phyloP scores from a whole-genome alignment of 2,113 vertebrate genomes.

The Neolamprologus toae region DNA sequence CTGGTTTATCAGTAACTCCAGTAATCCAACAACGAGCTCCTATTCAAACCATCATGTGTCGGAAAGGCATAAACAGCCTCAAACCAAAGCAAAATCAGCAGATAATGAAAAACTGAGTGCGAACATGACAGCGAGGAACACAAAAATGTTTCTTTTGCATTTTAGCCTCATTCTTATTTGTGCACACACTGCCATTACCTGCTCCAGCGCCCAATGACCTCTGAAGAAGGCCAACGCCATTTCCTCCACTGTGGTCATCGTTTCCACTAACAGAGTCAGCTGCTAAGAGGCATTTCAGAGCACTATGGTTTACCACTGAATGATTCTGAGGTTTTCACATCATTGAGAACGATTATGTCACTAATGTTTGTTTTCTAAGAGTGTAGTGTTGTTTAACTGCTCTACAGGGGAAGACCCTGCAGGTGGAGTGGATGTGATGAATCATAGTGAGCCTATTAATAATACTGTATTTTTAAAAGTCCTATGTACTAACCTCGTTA shows the following conservation, averaged over 20 bases:
- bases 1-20: neutral
- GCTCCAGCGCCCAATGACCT: neutral
- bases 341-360: neutral
- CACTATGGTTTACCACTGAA: neutral
- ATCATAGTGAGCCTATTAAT: neutral
- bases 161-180: neutral
- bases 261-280: neutral
- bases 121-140: neutral
- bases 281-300: neutral
- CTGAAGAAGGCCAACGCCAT: neutral
- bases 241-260: neutral
- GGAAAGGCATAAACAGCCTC: neutral
- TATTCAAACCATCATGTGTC: neutral
- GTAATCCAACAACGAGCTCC: neutral
- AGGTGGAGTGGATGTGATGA: neutral
- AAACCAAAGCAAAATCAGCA: neutral
- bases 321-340: neutral
- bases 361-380: neutral
- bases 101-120: neutral
- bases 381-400: neutral
- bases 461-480: neutral
- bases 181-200: neutral
- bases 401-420: neutral
- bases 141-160: neutral
- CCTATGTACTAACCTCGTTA: neutral